Base-by-base conservation (phyloP, 2,113 vertebrate genomes). In the Spilogale gracilis region DNA sequence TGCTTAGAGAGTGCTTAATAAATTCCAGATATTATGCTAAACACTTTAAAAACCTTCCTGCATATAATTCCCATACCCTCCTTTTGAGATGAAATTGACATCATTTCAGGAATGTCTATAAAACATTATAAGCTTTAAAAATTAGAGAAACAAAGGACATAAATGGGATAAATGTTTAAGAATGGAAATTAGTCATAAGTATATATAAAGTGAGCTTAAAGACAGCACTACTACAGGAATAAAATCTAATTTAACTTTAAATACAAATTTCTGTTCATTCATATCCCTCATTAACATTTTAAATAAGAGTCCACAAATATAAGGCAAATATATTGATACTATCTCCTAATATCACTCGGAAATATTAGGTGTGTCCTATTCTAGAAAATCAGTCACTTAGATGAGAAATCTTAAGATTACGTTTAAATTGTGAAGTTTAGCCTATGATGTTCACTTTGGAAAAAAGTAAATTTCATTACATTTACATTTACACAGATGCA, bases 21-120 rank as follows among this genome's bases (percentile, higher is more conserved):
- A 76, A 90, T 87, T 95, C 45, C 90, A 97, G 45, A 89, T 86
- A 90, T 30, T 54, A 16, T 89, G 52, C 50, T 91, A 78, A 91
- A 88, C 67, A 87, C 54, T 85, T 91, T 80, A 50, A 58, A 91
- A 94, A 88, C n/a, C 8, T 82, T 86, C 27, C n/a, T 91, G 52
- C 69, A 38, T 48, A 27, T 88, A 61, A 96, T 91, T 93, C 74
- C 78, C 45, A 93, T 17, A 82, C 14, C 8, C 16, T 87, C 38
- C 54, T 93, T 91, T 87, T 74, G 74, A 91, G n/a, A 93, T 93
- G 83, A 95, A 93, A n/a, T 52, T 21, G 20, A 32, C 27, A 67
- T 89, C 86, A 48, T 21, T 76, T 82, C 60, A 54, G 11, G 86
- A 87, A 93, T 87, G 38, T 81, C 93, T 90, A 61, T 82, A 18